Evolutionary conservation across 2,797 vertebrate species (phyloP).

Genomic region (Clarias laeviceps): DNA sequence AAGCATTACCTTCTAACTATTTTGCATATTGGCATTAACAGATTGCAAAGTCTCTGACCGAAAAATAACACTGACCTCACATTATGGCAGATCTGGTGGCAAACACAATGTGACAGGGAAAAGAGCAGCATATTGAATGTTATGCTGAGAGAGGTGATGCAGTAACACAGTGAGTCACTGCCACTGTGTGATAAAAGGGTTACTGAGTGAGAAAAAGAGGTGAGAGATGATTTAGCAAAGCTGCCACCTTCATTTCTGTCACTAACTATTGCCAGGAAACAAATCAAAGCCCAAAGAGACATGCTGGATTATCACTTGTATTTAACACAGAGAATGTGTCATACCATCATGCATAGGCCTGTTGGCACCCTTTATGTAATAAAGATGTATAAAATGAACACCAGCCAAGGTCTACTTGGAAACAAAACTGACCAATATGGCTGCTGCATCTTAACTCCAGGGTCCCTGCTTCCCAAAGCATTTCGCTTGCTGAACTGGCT

Average conservation of each 20-base stretch:
- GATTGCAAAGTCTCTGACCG: slow-evolving; percentile 25
- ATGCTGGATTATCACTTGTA: slow-evolving; percentile 1
- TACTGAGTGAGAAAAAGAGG: slow-evolving; percentile 16
- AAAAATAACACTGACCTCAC: slow-evolving; percentile 33
- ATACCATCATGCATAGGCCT: background rate
- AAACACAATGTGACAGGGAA: slow-evolving; percentile 26
- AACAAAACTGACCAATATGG: background rate
- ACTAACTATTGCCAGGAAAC: slow-evolving; percentile 22
- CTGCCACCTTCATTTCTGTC: slow-evolving; percentile 39
- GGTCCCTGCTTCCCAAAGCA: background rate
- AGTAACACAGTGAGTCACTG: slow-evolving; percentile 28
- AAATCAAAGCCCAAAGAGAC: slow-evolving; percentile 8
- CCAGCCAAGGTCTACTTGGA: background rate
- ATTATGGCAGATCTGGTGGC: slow-evolving; percentile 13
- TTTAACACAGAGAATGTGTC: background rate
- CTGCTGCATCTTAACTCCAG: background rate
- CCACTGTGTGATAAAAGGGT: slow-evolving; percentile 40
- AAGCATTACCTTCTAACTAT: slow-evolving; percentile 16
- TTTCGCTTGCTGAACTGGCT: background rate
- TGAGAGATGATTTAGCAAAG: slow-evolving; percentile 44
- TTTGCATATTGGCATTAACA: slow-evolving; percentile 30
- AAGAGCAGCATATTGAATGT: slow-evolving; percentile 33
- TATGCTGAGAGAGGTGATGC: slow-evolving; percentile 14
- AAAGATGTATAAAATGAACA: background rate
- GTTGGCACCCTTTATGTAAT: background rate